phyloP scores from a whole-genome alignment of 2,888 invertebrate genomes.

The Psococerastis gibbosa region DNA sequence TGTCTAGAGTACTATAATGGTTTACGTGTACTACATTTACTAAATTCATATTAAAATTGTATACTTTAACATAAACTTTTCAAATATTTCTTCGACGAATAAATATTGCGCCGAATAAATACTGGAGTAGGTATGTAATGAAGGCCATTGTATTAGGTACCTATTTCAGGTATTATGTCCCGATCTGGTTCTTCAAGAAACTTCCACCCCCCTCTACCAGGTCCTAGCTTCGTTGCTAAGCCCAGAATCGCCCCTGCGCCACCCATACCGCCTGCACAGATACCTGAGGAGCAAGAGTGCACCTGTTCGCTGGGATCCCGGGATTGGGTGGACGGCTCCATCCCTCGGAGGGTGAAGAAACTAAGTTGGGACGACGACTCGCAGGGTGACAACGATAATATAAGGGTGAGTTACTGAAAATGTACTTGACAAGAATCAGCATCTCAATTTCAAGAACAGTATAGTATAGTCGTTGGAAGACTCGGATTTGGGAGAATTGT shows the following conservation, averaged over 20 bases:
- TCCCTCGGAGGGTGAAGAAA: conserved; percentile 54
- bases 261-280: no score
- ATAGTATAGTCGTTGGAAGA: no score
- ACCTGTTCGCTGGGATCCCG: conserved; percentile 15
- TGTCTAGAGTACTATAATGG: no score
- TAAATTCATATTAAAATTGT: no score
- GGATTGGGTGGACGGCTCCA: conserved; percentile 44
- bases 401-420: conserved; percentile 9
- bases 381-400: conserved; percentile 15
- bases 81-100: no score
- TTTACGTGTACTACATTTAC: no score
- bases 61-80: no score
- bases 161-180: conserved; percentile 28
- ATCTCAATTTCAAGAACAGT: no score
- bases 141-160: not conserved
- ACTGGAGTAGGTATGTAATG: not conserved
- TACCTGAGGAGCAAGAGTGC: conserved; percentile 17
- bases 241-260: conserved; percentile 21
- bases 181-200: conserved; percentile 19
- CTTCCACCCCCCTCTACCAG: conserved; percentile 15
- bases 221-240: no score
- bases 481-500: no score
- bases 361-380: conserved; percentile 54
- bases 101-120: not conserved
- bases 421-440: not conserved